Percentiles rank a stretch among this genome's conserved stretches.
Conservation (phyloP, 1,140 invertebrate species). For the Pseudomyrmex cubaensis region DNA sequence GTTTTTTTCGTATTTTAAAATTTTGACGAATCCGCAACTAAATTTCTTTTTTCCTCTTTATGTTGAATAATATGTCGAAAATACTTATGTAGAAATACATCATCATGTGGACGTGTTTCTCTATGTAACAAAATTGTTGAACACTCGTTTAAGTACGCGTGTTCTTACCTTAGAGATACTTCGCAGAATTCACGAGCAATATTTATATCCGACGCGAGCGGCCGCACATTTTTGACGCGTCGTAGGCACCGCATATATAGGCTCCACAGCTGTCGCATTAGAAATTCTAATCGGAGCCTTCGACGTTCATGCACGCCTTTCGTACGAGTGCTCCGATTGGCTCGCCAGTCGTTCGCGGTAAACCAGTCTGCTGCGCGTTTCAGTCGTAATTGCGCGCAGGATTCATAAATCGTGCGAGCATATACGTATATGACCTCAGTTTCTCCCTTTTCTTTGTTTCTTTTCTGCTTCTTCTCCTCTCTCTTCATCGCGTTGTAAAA, state of each 20-base stretch:
- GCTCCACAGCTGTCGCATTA: slow-evolving; percentile 7
- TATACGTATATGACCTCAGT: background rate
- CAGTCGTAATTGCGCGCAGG: slow-evolving; percentile 32
- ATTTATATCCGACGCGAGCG: slow-evolving; percentile 34
- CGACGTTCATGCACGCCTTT: slow-evolving; percentile 41
- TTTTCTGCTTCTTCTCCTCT: background rate
- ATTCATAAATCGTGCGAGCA: slow-evolving; percentile 25
- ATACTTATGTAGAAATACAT: background rate
- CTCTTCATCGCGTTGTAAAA: background rate
- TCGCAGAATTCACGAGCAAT: slow-evolving; percentile 24
- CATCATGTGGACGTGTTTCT: background rate
- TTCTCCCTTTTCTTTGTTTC: background rate
- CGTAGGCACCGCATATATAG: slow-evolving; percentile 5
- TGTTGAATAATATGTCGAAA: background rate
- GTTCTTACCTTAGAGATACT: background rate
- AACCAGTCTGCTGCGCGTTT: slow-evolving; percentile 23
- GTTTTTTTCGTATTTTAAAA: background rate
- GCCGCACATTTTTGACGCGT: slow-evolving; percentile 12
- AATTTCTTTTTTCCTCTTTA: background rate
- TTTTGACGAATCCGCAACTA: background rate
- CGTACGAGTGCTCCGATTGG: slow-evolving; percentile 26
- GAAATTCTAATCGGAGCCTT: slow-evolving; percentile 43
- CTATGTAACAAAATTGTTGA: too few species aligned
- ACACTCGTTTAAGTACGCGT: background rate
- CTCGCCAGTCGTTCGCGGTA: slow-evolving; percentile 28